These are phyloP conservation scores for Agapornis canus DNA, from an alignment of 2,797 vertebrate genomes.

Conservation along the genomic window DNA sequence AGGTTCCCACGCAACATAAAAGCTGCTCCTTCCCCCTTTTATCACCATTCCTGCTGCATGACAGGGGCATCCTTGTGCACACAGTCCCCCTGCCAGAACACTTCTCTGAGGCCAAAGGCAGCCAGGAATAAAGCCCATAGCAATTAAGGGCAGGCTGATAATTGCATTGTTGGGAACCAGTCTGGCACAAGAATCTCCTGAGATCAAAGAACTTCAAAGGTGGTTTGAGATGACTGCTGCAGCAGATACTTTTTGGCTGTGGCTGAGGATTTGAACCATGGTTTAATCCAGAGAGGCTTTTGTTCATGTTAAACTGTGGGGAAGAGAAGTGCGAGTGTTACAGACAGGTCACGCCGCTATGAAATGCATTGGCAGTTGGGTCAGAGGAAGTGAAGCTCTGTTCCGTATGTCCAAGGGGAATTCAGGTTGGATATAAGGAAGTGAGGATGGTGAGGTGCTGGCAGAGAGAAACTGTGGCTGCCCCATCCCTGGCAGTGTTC, in stretches of 20 bases:
- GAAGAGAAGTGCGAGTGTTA: not conserved
- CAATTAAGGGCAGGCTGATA: constrained; percentile 46
- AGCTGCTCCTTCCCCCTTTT: not conserved
- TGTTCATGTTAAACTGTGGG: not conserved
- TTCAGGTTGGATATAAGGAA: not conserved
- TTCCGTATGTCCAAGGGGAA: not conserved
- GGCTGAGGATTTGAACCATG: not conserved
- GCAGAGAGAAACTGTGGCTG: not conserved
- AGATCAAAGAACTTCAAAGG: constrained; percentile 41
- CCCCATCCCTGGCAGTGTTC: not conserved
- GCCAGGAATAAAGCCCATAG: constrained; percentile 4
- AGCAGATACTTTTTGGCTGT: not conserved
- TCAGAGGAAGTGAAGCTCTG: not conserved
- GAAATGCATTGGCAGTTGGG: not conserved
- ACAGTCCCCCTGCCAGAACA: constrained; percentile 11
- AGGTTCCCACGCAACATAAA: constrained; percentile 50
- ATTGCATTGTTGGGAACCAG: constrained; percentile 53
- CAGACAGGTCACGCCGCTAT: rapidly evolving
- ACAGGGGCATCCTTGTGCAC: not conserved
- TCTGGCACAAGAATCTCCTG: constrained; percentile 37
- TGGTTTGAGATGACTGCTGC: not conserved
- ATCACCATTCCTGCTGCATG: constrained; percentile 9
- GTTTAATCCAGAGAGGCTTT: not conserved
- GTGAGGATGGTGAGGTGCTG: not conserved
- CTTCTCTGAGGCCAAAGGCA: constrained; percentile 1